phyloP scores from a whole-genome alignment of 37 sponge, comb jelly and placozoan species.

The Agelas oroides region DNA sequence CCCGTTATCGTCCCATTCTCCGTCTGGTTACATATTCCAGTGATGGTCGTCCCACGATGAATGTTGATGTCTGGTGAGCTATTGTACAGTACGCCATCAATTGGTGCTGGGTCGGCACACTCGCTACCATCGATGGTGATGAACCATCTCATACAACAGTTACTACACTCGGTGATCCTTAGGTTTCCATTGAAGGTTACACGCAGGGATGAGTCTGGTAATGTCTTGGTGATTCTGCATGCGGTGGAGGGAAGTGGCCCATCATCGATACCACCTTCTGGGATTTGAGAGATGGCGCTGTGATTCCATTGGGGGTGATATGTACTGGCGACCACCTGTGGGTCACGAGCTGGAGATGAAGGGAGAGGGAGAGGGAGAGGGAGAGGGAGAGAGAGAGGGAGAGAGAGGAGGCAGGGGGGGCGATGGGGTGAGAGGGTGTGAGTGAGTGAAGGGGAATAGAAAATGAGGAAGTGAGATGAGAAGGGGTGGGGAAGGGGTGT shows the following conservation, averaged over 20 bases:
- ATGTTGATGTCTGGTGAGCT: constrained; percentile 17
- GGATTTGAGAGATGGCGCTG: constrained; percentile 5
- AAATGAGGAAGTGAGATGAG: no score
- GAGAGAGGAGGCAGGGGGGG: not conserved
- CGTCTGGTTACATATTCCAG: constrained; percentile 41
- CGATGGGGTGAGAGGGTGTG: not conserved
- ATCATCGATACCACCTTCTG: not conserved
- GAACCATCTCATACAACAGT: constrained; percentile 74
- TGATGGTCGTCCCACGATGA: constrained; percentile 50
- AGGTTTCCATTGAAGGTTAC: constrained; percentile 66
- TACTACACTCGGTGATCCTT: constrained; percentile 33
- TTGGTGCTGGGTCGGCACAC: constrained; percentile 66
- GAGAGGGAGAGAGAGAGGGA: constrained; percentile 29
- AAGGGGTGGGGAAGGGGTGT: no score
- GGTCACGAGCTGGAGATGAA: constrained; percentile 26
- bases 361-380: constrained; percentile 46
- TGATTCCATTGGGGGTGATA: constrained; percentile 43
- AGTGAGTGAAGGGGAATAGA: no score
- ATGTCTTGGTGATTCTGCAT: constrained; percentile 52
- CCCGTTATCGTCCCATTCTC: constrained; percentile 2
- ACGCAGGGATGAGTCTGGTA: constrained; percentile 30
- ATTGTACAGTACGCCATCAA: constrained; percentile 57
- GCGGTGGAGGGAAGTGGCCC: constrained; percentile 12
- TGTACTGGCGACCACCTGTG: not conserved
- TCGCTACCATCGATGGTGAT: constrained; percentile 68